A percentile compares a stretch with the other conserved stretches of the same genome.
Evolutionary conservation across 1,140 invertebrate genomes (phyloP).

Genomic region (Orchestia grillus): DNA sequence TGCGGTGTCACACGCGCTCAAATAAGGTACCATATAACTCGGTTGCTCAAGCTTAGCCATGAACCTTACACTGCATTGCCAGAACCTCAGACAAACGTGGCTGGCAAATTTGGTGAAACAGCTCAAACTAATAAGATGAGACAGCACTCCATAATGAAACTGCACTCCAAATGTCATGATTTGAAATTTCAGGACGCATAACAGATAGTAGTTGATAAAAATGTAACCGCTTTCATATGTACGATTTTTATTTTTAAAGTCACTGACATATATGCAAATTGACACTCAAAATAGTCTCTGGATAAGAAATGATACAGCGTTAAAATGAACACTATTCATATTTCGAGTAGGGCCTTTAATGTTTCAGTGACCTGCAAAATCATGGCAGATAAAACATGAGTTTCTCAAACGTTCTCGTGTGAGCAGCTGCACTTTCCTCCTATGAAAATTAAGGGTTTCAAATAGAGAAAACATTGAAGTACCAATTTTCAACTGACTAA

Average conservation of each 20-base stretch:
- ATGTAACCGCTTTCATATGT: too few species aligned
- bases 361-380: neutral
- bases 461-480: neutral
- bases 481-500: neutral
- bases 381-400: neutral
- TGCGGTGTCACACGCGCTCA: constrained; percentile 14
- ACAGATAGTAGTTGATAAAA: neutral
- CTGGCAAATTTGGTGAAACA: neutral
- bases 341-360: neutral
- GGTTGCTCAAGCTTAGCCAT: constrained; percentile 12
- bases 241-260: neutral
- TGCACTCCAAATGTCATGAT: neutral
- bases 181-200: neutral
- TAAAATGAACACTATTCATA: neutral
- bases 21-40: neutral
- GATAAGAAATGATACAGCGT: neutral
- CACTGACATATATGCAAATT: neutral
- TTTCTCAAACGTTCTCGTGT: neutral
- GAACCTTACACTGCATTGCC: neutral
- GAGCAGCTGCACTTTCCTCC: neutral
- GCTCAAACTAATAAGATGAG: neutral
- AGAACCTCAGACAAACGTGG: neutral
- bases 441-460: neutral
- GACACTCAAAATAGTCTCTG: neutral
- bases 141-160: neutral